phyloP scores from a whole-genome alignment of 2,888 invertebrate species.

The Mythimna impura region DNA sequence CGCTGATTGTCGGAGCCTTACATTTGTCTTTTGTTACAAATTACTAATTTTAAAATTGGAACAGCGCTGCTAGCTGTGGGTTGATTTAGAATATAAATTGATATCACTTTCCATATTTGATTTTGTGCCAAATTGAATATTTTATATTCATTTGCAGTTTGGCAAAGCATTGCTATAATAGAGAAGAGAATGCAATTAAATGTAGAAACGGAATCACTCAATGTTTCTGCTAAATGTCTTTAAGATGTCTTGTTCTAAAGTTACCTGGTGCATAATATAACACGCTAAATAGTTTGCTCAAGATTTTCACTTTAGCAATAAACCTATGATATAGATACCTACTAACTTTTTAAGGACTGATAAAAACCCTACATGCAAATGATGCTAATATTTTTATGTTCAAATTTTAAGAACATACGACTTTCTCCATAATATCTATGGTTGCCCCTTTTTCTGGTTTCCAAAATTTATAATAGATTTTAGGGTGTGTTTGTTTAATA shows the following conservation, averaged over 20 bases:
- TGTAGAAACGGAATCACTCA: background rate
- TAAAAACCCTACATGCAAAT: background rate
- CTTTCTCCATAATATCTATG: background rate
- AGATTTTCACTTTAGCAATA: background rate
- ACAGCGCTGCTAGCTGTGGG: background rate
- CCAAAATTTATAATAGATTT: too few relatives aligned
- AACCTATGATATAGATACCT: background rate
- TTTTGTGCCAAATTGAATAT: slow-evolving; percentile 10
- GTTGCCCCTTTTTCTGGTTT: background rate
- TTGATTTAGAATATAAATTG: slow-evolving; percentile 12
- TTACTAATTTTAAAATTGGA: slow-evolving; percentile 7
- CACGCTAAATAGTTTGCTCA: too few relatives aligned
- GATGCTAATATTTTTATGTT: background rate
- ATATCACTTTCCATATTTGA: background rate
- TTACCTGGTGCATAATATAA: background rate
- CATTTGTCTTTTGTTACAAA: slow-evolving; percentile 25
- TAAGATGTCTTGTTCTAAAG: background rate
- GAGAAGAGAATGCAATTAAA: background rate
- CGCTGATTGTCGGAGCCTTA: slow-evolving; percentile 2
- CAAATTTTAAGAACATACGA: background rate
- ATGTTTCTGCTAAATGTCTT: background rate
- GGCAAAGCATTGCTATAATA: background rate
- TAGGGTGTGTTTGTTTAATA: too few relatives aligned
- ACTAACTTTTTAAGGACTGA: background rate
- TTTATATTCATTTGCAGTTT: background rate